Base-by-base conservation (phyloP, 1,140 invertebrate genomes). In the Tetramorium simillimum region DNA sequence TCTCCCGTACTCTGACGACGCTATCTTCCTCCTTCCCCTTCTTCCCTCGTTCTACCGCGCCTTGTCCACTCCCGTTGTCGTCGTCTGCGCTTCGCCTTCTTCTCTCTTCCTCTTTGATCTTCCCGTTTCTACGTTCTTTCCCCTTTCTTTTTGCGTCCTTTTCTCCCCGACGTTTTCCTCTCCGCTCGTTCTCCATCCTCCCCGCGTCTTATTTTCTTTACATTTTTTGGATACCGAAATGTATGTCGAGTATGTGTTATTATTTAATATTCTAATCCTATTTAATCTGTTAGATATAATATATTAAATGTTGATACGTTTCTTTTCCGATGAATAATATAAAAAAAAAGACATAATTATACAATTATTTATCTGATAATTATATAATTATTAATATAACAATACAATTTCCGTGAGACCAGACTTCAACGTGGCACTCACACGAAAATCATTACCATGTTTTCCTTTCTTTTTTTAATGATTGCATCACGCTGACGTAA, bases 31-130 rank as follows among this genome's bases (percentile, higher is more conserved):
- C 56, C 33, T 40, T 60, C 40, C 14, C 24, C 16, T n/a, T 46
- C 5, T 21, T 43, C 1, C 6, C 33, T 28, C 72, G 18, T 40
- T 78, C 51, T 69, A 18, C 28, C 49, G 4, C 43, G 18, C 43
- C 1, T 63, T 76, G 18, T 75, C 43, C 28, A 37, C 21, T 60
- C 56, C 28, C 16, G 7, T 14, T 63, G 33, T 76, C 14, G 16
- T 85, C 33, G 56, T 65, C 46, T 70, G n/a, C 75, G n/a, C 40
- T 76, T 63, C 56, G 40, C 73, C 9, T 33, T 65, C 37, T 56
- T 80, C 67, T 67, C 24, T 81, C 12, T 46, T 81, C 28, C 62
- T 67, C 53, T 53, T 65, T 62, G 21, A 40, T 49, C 18, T 69
- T 58, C 46, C 28, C n/a, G 3, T 58, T 81, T 33, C n/a, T 60